These are phyloP conservation scores for Bradypodion pumilum DNA, from an alignment of 2,797 vertebrate species.

Conservation along the genomic window DNA sequence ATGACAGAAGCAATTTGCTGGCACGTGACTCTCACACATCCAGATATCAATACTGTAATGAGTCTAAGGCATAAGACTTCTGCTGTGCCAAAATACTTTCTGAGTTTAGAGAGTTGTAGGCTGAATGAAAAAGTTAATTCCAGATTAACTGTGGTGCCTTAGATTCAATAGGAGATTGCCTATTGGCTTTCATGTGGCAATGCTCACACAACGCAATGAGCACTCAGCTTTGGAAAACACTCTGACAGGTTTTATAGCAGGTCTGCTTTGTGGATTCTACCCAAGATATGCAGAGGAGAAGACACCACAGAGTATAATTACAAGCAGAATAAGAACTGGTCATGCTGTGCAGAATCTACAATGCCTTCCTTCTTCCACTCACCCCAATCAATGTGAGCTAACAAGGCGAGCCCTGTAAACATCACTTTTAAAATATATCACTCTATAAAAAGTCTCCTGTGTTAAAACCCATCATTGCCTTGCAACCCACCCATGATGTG, in stretches of 20 bases:
- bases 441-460: slow-evolving; percentile 38
- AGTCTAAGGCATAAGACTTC: slow-evolving; percentile 43
- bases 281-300: slow-evolving; percentile 46
- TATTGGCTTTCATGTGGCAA: slow-evolving; percentile 66
- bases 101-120: slow-evolving; percentile 69
- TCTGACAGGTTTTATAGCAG: slow-evolving; percentile 35
- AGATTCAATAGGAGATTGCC: slow-evolving; percentile 65
- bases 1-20: too few species aligned
- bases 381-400: neutral
- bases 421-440: slow-evolving; percentile 31
- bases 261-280: slow-evolving; percentile 45
- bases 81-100: slow-evolving; percentile 64
- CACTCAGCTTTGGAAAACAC: slow-evolving; percentile 34
- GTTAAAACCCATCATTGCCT: slow-evolving; percentile 39
- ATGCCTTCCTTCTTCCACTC: too few species aligned
- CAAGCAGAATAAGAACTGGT: slow-evolving; percentile 50
- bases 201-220: slow-evolving; percentile 55
- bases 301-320: slow-evolving; percentile 46
- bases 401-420: slow-evolving; percentile 36
- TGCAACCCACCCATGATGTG: slow-evolving; percentile 35
- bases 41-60: slow-evolving; percentile 28
- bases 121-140: slow-evolving; percentile 64
- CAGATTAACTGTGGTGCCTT: slow-evolving; percentile 63
- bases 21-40: neutral
- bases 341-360: slow-evolving; percentile 40